Percentiles rank a stretch among this genome's conserved stretches.
Evolutionary conservation across 2,797 vertebrate genomes (phyloP).

Genomic region (Hylomyscus alleni): DNA sequence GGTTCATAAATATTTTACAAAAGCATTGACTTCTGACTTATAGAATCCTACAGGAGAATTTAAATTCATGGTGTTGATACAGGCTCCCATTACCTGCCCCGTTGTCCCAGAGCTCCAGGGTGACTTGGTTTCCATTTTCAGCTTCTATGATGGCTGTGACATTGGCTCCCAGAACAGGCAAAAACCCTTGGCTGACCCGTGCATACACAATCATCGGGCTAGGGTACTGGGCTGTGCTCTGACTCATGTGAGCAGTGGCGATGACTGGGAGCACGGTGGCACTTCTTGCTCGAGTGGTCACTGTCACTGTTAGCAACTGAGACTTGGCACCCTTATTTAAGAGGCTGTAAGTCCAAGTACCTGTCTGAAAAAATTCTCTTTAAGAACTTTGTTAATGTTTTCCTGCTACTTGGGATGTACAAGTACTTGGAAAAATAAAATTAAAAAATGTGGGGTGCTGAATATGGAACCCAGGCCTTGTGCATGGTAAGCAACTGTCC

Average conservation of each 20-base stretch:
- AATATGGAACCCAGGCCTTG: not conserved
- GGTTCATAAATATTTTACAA: not conserved
- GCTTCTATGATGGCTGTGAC: constrained; percentile 87
- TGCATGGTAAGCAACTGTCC: not conserved
- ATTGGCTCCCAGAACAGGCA: constrained; percentile 85
- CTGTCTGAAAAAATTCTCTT: constrained; percentile 76
- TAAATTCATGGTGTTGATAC: not conserved
- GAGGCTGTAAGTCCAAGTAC: constrained; percentile 87
- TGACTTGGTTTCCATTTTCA: constrained; percentile 14
- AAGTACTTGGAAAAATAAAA: constrained; percentile 10
- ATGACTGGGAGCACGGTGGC: constrained; percentile 81
- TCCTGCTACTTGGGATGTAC: constrained; percentile 15
- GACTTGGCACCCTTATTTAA: not conserved
- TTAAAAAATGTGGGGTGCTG: not conserved
- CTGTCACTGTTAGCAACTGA: constrained; percentile 86
- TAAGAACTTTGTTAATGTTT: constrained; percentile 42
- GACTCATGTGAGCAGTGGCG: constrained; percentile 80
- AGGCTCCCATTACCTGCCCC: constrained; percentile 86
- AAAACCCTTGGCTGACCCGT: constrained; percentile 87
- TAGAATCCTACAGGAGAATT: not conserved
- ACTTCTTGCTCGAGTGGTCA: constrained; percentile 84
- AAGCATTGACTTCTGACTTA: not conserved
- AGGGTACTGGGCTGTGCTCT: constrained; percentile 71
- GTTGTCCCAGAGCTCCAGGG: constrained; percentile 86
- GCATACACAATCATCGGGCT: constrained; percentile 85